Evolutionary conservation across 2,797 vertebrate species (phyloP).

Genomic region (Crocodylus rhombifer): DNA sequence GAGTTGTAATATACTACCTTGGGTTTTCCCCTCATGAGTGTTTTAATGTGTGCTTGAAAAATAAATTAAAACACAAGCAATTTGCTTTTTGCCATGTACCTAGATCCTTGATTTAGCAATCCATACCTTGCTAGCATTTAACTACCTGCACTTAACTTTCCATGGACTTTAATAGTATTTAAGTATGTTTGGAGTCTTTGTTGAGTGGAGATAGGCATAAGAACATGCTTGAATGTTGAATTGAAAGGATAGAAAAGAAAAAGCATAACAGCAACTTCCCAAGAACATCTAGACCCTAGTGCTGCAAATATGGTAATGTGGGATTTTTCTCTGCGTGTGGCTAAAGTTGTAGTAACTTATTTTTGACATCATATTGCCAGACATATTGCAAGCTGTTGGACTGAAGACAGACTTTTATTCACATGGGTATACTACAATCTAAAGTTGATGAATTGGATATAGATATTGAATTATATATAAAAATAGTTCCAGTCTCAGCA

Average conservation of each 20-base stretch:
- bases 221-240: background rate
- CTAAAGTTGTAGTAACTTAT: background rate
- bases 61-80: background rate
- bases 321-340: background rate
- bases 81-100: background rate
- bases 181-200: background rate
- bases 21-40: background rate
- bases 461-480: background rate
- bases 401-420: background rate
- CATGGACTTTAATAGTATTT: background rate
- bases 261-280: background rate
- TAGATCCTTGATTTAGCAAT: background rate
- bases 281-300: background rate
- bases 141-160: background rate
- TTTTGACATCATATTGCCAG: background rate
- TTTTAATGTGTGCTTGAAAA: constrained; percentile 3
- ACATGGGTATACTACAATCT: background rate
- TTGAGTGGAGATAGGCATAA: background rate
- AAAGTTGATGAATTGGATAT: background rate
- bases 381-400: background rate
- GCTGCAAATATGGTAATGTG: background rate
- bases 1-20: background rate
- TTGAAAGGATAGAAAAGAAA: background rate
- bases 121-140: background rate
- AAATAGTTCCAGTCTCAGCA: background rate